A percentile compares a stretch with the other conserved stretches of the same genome.
phyloP scores from a whole-genome alignment of 2,888 invertebrate species.

The Leptura quadrifasciata region DNA sequence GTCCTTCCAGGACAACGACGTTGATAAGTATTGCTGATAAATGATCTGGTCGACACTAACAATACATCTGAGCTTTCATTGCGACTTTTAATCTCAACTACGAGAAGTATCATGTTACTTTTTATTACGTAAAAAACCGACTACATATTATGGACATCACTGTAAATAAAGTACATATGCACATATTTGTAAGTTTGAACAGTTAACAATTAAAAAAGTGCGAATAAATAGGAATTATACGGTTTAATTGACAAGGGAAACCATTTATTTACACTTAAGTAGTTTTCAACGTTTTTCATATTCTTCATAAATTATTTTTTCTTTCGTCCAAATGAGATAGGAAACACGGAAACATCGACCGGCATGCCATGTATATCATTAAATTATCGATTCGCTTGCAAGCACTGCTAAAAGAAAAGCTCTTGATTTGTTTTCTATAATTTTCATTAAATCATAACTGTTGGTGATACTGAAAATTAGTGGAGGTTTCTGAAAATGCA shows the following conservation, averaged over 20 bases:
- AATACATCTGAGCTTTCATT: constrained; percentile 54
- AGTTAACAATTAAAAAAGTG: constrained; percentile 51
- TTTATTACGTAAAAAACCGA: constrained; percentile 50
- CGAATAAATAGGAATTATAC: constrained; percentile 50
- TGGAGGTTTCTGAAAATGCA: too few relatives aligned
- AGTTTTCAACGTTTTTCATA: constrained; percentile 23
- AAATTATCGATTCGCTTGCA: neutral
- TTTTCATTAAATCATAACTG: too few relatives aligned
- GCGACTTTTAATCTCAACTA: constrained; percentile 50
- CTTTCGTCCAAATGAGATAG: neutral
- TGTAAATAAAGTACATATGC: constrained; percentile 47
- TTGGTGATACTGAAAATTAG: too few relatives aligned
- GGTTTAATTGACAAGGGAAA: constrained; percentile 47
- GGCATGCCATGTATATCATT: neutral
- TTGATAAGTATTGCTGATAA: constrained; percentile 58
- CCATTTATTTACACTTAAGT: constrained; percentile 44
- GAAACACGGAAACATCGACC: neutral
- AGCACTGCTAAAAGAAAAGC: too few relatives aligned
- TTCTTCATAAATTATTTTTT: constrained; percentile 20
- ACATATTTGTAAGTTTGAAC: constrained; percentile 47
- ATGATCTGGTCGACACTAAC: constrained; percentile 55
- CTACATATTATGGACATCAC: constrained; percentile 46
- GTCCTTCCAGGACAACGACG: constrained; percentile 54
- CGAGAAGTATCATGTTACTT: constrained; percentile 45
- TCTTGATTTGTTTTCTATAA: too few relatives aligned